Evolutionary conservation across 2,888 invertebrate genomes (phyloP).

Genomic region (Boloria euphrosyne): DNA sequence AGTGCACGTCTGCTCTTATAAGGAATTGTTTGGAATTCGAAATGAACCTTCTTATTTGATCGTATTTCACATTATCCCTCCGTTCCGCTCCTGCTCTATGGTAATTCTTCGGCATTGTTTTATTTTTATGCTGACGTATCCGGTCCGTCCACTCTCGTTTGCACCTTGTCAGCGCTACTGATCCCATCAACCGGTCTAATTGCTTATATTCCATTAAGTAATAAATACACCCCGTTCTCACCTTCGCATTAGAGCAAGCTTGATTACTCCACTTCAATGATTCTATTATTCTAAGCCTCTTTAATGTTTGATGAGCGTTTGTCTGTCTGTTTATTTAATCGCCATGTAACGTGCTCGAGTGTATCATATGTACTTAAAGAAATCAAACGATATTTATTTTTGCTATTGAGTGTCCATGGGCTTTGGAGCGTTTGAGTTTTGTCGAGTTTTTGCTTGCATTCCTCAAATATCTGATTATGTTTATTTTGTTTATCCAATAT

Average conservation of each 20-base stretch:
- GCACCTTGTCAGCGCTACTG: slow-evolving; percentile 81
- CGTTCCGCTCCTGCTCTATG: slow-evolving; percentile 78
- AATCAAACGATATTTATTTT: slow-evolving; percentile 41
- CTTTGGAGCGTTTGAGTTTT: slow-evolving; percentile 10
- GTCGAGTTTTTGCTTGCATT: slow-evolving; percentile 28
- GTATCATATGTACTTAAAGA: slow-evolving; percentile 62
- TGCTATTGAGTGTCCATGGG: slow-evolving; percentile 24
- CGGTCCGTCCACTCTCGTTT: slow-evolving; percentile 77
- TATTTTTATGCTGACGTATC: slow-evolving; percentile 72
- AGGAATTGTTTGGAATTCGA: slow-evolving; percentile 16
- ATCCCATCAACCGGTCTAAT: slow-evolving; percentile 77
- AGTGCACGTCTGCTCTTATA: slow-evolving; percentile 7
- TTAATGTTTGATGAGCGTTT: slow-evolving; percentile 68
- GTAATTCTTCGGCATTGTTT: slow-evolving; percentile 78
- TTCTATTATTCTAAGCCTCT: slow-evolving; percentile 73
- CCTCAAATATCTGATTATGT: slow-evolving; percentile 6
- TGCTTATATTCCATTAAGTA: slow-evolving; percentile 81
- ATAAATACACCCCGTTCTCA: slow-evolving; percentile 75
- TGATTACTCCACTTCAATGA: slow-evolving; percentile 73
- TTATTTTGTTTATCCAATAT: slow-evolving; percentile 5
- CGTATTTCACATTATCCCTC: slow-evolving; percentile 77
- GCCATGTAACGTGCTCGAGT: slow-evolving; percentile 58
- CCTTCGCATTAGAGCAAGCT: slow-evolving; percentile 70
- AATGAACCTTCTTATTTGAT: slow-evolving; percentile 53
- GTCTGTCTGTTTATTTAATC: slow-evolving; percentile 55